A percentile compares a stretch with the other conserved stretches of the same genome.
These are phyloP conservation scores for Melanocharis versteri DNA, from an alignment of 2,113 vertebrate genomes.

Conservation along the genomic window DNA sequence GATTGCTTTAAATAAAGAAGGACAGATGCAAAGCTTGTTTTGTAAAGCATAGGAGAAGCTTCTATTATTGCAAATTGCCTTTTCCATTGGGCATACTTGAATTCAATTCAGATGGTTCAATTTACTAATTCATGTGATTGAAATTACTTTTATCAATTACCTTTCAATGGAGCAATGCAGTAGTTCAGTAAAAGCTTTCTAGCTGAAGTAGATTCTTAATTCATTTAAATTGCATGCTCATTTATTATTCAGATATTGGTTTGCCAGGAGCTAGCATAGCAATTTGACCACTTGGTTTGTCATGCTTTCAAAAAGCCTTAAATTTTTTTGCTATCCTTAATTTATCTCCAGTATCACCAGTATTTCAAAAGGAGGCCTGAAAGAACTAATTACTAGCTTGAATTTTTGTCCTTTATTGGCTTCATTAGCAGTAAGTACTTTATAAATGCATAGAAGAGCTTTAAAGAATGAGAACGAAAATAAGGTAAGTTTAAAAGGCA, in stretches of 20 bases:
- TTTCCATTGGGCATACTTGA: slow-evolving; percentile 32
- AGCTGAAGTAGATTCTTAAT: slow-evolving; percentile 23
- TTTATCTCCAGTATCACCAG: neutral
- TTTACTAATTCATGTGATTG: slow-evolving; percentile 12
- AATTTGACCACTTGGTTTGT: neutral
- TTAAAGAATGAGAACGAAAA: neutral
- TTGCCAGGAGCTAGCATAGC: neutral
- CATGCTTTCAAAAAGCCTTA: neutral
- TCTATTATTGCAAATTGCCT: slow-evolving; percentile 12
- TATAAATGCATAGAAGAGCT: neutral
- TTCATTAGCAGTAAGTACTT: neutral
- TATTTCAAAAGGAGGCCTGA: neutral
- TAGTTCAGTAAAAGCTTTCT: slow-evolving; percentile 31
- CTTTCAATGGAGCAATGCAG: neutral
- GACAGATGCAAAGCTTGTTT: slow-evolving; percentile 40
- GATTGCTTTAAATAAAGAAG: slow-evolving; percentile 40
- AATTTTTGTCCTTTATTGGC: neutral
- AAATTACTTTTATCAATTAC: slow-evolving; percentile 22
- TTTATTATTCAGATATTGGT: slow-evolving; percentile 38
- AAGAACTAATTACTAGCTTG: neutral
- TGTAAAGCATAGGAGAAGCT: slow-evolving; percentile 29
- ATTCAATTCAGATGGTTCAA: slow-evolving; percentile 36
- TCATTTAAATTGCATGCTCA: neutral
- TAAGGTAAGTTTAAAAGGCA: neutral
- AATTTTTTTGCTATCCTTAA: neutral